Evolutionary conservation across 2,797 vertebrate species (phyloP).

Genomic region (Rhinella marina): DNA sequence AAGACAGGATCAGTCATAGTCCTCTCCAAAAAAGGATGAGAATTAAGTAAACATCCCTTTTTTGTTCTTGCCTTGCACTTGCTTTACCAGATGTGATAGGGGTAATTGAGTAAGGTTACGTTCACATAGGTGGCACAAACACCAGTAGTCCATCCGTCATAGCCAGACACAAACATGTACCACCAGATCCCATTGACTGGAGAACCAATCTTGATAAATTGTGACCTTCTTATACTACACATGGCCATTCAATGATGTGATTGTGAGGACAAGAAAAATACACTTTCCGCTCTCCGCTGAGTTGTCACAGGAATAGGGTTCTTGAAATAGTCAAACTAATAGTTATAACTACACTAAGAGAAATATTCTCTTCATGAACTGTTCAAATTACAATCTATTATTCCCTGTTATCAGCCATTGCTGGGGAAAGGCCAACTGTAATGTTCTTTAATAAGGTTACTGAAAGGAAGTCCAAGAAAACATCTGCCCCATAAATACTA

Average conservation of each 20-base stretch:
- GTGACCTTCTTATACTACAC: not conserved
- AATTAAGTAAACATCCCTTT: constrained; percentile 38
- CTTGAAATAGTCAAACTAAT: not conserved
- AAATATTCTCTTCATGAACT: not conserved
- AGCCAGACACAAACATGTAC: too few species aligned
- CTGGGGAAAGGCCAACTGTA: not conserved
- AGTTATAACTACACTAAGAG: not conserved
- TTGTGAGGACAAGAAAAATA: not conserved
- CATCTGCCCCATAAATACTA: not conserved
- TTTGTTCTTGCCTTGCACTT: not conserved
- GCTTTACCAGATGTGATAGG: not conserved
- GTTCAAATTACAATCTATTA: not conserved
- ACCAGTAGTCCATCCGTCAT: too few species aligned
- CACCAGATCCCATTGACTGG: too few species aligned
- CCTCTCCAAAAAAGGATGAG: constrained; percentile 28
- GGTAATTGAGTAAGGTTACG: not conserved
- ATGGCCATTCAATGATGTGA: not conserved
- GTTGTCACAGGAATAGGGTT: not conserved
- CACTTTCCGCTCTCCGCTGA: not conserved
- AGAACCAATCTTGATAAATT: not conserved
- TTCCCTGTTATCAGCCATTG: constrained; percentile 3
- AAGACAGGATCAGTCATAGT: constrained; percentile 39
- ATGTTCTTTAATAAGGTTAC: constrained; percentile 3
- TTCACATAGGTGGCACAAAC: too few species aligned
- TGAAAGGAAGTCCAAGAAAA: not conserved